A percentile compares a stretch with the other conserved stretches of the same genome.
phyloP scores from a whole-genome alignment of 2,888 invertebrate genomes.

The Drosophila kuntzei region DNA sequence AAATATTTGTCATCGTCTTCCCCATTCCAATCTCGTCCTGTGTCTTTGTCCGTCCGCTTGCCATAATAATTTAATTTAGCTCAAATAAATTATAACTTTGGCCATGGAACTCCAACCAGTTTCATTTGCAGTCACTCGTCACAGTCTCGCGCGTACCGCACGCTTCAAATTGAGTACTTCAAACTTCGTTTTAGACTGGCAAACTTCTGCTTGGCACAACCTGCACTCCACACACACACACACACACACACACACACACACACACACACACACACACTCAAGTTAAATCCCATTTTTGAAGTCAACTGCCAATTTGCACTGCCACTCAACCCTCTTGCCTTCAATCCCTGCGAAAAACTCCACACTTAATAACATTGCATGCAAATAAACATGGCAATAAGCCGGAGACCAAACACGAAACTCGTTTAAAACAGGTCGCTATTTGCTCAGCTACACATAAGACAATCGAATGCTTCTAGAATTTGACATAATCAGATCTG shows the following conservation, averaged over 20 bases:
- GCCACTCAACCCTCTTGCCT: background rate
- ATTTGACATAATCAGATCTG: background rate
- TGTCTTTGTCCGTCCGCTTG: constrained; percentile 33
- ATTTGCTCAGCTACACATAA: constrained; percentile 22
- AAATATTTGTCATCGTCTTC: constrained; percentile 71
- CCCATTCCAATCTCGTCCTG: constrained; percentile 4
- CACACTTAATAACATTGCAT: constrained; percentile 67
- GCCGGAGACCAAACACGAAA: constrained; percentile 48
- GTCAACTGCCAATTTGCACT: constrained; percentile 76
- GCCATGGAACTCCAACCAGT: constrained; percentile 27
- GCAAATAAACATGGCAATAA: constrained; percentile 69
- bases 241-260: constrained; percentile 19
- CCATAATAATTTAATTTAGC: constrained; percentile 77
- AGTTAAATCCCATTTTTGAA: constrained; percentile 76
- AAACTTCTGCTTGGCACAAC: constrained; percentile 42
- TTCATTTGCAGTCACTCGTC: constrained; percentile 54
- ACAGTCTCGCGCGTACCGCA: constrained; percentile 64
- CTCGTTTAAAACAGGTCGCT: constrained; percentile 58
- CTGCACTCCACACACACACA: constrained; percentile 20
- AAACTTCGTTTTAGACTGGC: constrained; percentile 53
- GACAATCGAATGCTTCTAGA: constrained; percentile 17
- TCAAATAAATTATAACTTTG: constrained; percentile 77
- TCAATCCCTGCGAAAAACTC: constrained; percentile 33
- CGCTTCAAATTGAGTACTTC: constrained; percentile 72
- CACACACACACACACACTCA: constrained; percentile 51